Evolutionary conservation across 2,113 vertebrate genomes (phyloP).

Genomic region (Actinemys pallida): DNA sequence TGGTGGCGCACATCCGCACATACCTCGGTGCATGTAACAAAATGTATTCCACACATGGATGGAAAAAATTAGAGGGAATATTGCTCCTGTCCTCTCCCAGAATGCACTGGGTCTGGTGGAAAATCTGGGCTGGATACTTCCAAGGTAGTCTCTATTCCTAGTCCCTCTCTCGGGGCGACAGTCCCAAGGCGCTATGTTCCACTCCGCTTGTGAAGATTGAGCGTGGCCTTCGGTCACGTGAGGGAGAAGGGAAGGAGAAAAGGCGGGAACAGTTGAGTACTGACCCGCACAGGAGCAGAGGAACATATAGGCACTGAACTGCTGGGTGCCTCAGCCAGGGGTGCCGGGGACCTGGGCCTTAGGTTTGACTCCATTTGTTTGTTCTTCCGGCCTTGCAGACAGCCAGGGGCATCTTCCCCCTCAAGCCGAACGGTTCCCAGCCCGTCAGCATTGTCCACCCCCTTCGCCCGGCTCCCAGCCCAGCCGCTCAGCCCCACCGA

Average conservation of each 20-base stretch:
- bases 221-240: not conserved
- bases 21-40: no score
- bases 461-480: slow-evolving; percentile 71
- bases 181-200: not conserved
- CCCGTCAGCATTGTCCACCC: slow-evolving; percentile 88
- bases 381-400: not conserved
- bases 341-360: fast-evolving
- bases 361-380: not conserved
- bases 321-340: not conserved
- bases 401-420: slow-evolving; percentile 45
- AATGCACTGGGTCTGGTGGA: not conserved
- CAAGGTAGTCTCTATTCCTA: not conserved
- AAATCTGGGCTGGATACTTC: not conserved
- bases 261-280: not conserved
- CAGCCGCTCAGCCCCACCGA: not conserved
- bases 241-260: not conserved
- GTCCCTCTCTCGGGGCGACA: not conserved
- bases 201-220: not conserved
- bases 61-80: no score
- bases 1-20: no score
- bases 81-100: not conserved
- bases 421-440: slow-evolving; percentile 77
- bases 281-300: not conserved
- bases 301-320: not conserved
- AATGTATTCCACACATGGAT: no score